phyloP scores from a whole-genome alignment of 2,888 invertebrate genomes.

The Drosophila mettleri region DNA sequence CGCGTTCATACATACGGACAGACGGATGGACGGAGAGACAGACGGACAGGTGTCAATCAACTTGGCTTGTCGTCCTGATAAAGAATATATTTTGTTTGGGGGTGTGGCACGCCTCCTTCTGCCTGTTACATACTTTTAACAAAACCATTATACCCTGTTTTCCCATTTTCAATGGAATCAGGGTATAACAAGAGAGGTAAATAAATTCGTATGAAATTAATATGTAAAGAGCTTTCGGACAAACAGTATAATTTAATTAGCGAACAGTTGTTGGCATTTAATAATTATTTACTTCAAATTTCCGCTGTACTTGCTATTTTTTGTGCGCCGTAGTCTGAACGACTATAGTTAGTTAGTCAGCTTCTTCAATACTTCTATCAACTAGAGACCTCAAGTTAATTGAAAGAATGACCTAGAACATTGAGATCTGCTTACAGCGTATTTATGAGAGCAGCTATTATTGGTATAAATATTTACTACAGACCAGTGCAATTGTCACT shows the following conservation, averaged over 20 bases:
- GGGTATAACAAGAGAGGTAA: conserved; percentile 29
- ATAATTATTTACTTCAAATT: conserved; percentile 69
- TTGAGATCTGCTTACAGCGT: conserved; percentile 17
- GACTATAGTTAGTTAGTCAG: neutral
- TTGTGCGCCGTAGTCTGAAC: neutral
- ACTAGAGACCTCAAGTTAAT: neutral
- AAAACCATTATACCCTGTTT: no score
- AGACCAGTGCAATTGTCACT: conserved; percentile 55
- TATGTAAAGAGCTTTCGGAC: conserved; percentile 50
- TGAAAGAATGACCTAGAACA: no score
- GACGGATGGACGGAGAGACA: no score
- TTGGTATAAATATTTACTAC: conserved; percentile 52
- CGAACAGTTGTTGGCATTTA: conserved; percentile 63
- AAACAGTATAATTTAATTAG: conserved; percentile 81
- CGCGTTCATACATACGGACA: no score
- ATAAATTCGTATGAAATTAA: conserved; percentile 54
- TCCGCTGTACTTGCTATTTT: conserved; percentile 41
- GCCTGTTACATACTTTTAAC: no score
- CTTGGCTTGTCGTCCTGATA: no score
- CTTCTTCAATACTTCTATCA: no score
- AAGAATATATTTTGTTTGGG: no score
- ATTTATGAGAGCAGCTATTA: neutral
- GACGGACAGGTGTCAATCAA: no score
- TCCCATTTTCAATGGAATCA: no score
- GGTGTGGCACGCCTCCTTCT: no score